Evolutionary conservation across 2,113 vertebrate species (phyloP), one percentile per base, ranked within the genome.

Genomic region (Varanus komodoensis): DNA sequence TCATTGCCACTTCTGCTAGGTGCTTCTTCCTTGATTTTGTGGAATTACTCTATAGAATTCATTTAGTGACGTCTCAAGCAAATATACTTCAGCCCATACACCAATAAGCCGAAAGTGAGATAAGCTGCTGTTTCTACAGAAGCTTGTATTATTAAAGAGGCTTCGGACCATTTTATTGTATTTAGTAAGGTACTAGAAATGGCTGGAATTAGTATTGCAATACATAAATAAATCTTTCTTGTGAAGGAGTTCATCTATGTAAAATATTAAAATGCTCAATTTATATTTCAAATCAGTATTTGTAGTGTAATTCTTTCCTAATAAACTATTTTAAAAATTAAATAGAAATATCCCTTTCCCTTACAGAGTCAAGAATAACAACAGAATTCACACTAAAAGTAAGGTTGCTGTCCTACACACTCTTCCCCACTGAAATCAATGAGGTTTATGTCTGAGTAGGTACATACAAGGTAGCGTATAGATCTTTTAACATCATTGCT

Each of bases 51-150:
- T 88, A 71, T 34, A 71, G 34, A 90, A 80, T 84, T 96, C 92
- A 95, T 93, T 91, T 93, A 94, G 89, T 93, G 50, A 93, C 3
- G 69, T 68, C 78, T 92, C 69, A 89, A 84, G 79, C 79, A 85
- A 95, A 93, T 90, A 84, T 61, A 90, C 32, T 82, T 61, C 93
- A 2, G 0, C 91, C 90, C 85, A 93, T 95, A 93, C 69, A 95
- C 83, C 75, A 89, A 57, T 93, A 67, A 84, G 89, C 93, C 93
- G 44, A 92, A 92, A 93, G 94, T 89, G 87, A 92, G 64, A 95
- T 77, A 84, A 93, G 92, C 69, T 87, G 89, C 87, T 95, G 87
- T 90, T 95, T 77, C 87, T 82, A 92, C 54, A 89, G 88, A 32
- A 95, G 68, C 29, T 92, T 89, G 64, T 93, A 44, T 89, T 87